A percentile compares a stretch with the other conserved stretches of the same genome.
These are phyloP conservation scores for Laticauda colubrina DNA, from an alignment of 2,113 vertebrate species.

Conservation along the genomic window DNA sequence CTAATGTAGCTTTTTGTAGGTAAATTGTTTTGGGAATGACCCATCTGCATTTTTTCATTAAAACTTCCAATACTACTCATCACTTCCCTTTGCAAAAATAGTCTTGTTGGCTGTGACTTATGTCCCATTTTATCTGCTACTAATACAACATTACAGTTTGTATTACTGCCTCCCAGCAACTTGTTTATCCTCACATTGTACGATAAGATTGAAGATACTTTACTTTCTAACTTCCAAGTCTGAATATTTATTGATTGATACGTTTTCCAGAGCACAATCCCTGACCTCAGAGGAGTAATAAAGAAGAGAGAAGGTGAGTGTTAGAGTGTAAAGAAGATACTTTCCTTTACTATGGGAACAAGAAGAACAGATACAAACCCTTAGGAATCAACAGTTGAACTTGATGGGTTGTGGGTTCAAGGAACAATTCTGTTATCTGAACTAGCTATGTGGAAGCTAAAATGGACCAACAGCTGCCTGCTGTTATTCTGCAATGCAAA, in stretches of 20 bases:
- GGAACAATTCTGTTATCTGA: not conserved
- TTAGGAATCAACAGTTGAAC: not conserved
- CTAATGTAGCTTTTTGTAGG: not conserved
- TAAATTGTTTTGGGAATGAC: slow-evolving; percentile 13
- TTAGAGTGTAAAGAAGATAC: not conserved
- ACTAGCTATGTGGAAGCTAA: not conserved
- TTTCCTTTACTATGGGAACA: not conserved
- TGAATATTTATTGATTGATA: not conserved
- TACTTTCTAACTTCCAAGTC: not conserved
- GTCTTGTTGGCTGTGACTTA: slow-evolving; percentile 26
- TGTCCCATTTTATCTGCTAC: not conserved
- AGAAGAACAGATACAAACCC: not conserved
- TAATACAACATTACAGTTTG: not conserved
- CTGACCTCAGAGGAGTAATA: not conserved
- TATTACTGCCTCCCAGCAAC: not conserved
- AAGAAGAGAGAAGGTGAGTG: not conserved
- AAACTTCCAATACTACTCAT: not conserved
- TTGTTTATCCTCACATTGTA: not conserved
- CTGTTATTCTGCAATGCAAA: not conserved
- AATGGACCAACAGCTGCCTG: not conserved
- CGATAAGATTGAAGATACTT: not conserved
- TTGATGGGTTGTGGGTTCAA: not conserved
- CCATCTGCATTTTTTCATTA: not conserved
- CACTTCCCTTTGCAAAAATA: not conserved
- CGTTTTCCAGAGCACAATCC: not conserved